Percentiles rank a stretch among this genome's conserved stretches.
Conservation (phyloP, 2,888 invertebrate genomes). For the Ectemnius cavifrons region DNA sequence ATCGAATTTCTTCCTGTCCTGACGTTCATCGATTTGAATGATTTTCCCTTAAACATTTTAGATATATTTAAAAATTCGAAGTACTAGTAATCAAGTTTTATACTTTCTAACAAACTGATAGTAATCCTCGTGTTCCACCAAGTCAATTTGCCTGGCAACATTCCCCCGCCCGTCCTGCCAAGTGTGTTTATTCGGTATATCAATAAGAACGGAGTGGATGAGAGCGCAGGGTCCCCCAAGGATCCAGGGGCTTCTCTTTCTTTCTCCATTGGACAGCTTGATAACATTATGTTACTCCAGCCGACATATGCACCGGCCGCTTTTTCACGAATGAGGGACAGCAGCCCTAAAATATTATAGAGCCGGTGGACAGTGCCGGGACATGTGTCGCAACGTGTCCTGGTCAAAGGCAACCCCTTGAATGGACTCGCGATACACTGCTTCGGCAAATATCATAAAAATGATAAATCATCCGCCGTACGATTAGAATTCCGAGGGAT, state of each 20-base stretch:
- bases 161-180: conserved; percentile 54
- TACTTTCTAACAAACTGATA: too few species aligned
- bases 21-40: conserved; percentile 1
- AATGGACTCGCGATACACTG: conserved; percentile 10
- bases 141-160: conserved; percentile 63
- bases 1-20: background rate
- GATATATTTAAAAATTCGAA: background rate
- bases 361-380: conserved; percentile 35
- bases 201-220: conserved; percentile 65
- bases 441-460: background rate
- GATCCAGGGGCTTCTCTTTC: conserved; percentile 39
- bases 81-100: background rate
- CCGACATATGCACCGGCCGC: conserved; percentile 60
- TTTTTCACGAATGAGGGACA: conserved; percentile 57
- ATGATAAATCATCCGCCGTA: conserved; percentile 38
- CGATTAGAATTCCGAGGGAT: too few species aligned
- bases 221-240: conserved; percentile 55
- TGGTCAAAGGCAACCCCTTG: conserved; percentile 23
- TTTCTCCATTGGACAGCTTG: conserved; percentile 53
- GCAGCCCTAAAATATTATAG: conserved; percentile 54
- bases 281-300: conserved; percentile 64
- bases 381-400: conserved; percentile 54
- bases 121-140: conserved; percentile 19
- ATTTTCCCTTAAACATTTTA: too few species aligned
- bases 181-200: conserved; percentile 71